Conservation (phyloP, 64 coral and sea anemone genomes). For the Pocillopora damicornis region DNA sequence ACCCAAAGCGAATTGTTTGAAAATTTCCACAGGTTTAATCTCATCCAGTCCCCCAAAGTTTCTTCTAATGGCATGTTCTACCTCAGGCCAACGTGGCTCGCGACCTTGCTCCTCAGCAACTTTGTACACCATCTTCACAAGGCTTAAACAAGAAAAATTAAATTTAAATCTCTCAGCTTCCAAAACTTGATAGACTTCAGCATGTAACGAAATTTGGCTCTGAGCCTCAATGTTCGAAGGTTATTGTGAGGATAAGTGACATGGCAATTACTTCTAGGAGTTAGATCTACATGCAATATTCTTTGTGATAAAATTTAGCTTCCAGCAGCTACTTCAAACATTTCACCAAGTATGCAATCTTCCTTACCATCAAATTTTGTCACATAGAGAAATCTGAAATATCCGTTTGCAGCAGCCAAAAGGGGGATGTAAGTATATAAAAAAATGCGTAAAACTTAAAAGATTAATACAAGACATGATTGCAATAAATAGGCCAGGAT, state of each 20-base stretch:
- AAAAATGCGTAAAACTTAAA: not conserved
- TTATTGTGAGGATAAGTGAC: no score
- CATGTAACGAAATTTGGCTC: no score
- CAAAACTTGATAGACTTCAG: no score
- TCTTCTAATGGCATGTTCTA: constrained; percentile 53
- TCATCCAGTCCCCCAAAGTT: constrained; percentile 62
- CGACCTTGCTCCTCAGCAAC: constrained; percentile 14
- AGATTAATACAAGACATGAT: no score
- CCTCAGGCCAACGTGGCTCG: constrained; percentile 30
- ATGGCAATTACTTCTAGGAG: no score
- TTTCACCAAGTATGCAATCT: no score
- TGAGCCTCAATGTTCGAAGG: no score
- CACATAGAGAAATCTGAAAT: not conserved
- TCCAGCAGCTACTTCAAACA: no score
- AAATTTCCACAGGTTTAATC: constrained; percentile 34
- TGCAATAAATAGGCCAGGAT: no score
- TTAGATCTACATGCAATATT: no score
- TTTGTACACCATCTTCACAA: constrained; percentile 49
- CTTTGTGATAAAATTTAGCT: no score
- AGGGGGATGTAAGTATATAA: not conserved
- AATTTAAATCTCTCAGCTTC: not conserved
- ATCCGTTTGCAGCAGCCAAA: not conserved
- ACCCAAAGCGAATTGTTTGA: constrained; percentile 5
- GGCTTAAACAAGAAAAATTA: constrained; percentile 11
- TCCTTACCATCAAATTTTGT: no score